A percentile compares a stretch with the other conserved stretches of the same genome.
Conservation (phyloP, 2,797 vertebrate species). For the Tachyglossus aculeatus region DNA sequence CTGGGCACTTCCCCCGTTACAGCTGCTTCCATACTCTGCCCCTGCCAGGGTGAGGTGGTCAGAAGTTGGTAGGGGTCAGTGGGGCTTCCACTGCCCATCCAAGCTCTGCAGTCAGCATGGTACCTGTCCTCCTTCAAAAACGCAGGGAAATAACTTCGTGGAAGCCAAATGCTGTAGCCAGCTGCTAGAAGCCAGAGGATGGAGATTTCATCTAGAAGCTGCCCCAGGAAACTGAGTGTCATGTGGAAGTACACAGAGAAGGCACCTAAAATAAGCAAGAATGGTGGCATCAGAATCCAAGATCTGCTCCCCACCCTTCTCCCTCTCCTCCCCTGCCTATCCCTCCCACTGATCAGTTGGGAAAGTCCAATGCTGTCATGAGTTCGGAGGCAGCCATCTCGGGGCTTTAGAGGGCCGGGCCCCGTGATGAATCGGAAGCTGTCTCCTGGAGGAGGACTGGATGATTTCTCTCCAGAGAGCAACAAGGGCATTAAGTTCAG, state of each 20-base stretch:
- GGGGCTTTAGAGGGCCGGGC: too few species aligned
- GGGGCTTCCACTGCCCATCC: too few species aligned
- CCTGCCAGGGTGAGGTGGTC: too few species aligned
- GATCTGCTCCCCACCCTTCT: rapidly evolving
- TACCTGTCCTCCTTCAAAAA: constrained; percentile 88
- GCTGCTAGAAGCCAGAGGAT: constrained; percentile 90
- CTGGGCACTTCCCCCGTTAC: too few species aligned
- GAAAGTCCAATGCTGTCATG: too few species aligned
- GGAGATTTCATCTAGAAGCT: constrained; percentile 92
- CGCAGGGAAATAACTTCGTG: constrained; percentile 82
- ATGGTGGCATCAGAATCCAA: background rate
- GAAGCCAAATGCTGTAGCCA: constrained; percentile 88
- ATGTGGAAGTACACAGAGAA: constrained; percentile 95
- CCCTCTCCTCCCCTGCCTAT: rapidly evolving
- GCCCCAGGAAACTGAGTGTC: constrained; percentile 93
- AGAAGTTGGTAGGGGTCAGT: too few species aligned
- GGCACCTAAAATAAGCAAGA: constrained; percentile 73
- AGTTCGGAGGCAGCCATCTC: too few species aligned
- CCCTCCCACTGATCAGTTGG: too few species aligned
- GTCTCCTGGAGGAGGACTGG: background rate
- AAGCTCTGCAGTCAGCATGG: background rate
- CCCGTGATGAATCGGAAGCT: background rate
- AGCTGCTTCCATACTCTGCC: too few species aligned
- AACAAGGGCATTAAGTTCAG: background rate
- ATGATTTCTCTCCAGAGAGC: background rate